Base-by-base conservation (phyloP, 1,140 invertebrate species). In the Papilio aristodemus region DNA sequence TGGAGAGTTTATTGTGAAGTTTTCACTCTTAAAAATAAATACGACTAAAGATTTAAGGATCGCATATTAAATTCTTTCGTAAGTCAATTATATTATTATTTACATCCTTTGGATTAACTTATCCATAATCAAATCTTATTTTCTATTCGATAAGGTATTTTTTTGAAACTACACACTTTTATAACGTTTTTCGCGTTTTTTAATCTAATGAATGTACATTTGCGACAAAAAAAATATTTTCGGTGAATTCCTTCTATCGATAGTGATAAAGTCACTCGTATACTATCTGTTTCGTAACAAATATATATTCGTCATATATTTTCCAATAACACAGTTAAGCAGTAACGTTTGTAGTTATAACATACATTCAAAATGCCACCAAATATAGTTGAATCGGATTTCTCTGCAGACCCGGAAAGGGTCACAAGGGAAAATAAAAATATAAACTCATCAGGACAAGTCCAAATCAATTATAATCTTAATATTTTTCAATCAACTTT, bases 401-500 rank as follows among this genome's bases (percentile, higher is more conserved):
- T 69, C 25, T 19, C 70, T 37, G 27, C 64, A 41, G 76, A 71
- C 43, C 58, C 73, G 32, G 67, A 76, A 54, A 54, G 19, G 17
- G 25, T 70, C 17, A 43, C 19, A 5, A 67, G 69, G 59, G 62
- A 62, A 62, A 36, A 63, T n/a, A 69, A 22, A 32, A 50, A 38
- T 17, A 8, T 54, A 58, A 57, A 57, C 57, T 54, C 22, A 4
- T 9, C 46, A 19, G 46, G 59, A 54, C 25, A 67, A 67, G 68
- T 14, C 14, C 27, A 71, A 19, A 63, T 67, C 7, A 63, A 68
- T 27, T 75, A 77, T 43, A 67, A 62, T 13, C 62, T 77, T 57
- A 80, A 77, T 67, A 71, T 77, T 46, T 77, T 77, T 62, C 77
- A 77, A 25, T 76, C 77, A 1, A 64, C 69, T 0, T 66, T 80